Evolutionary conservation across 2,113 vertebrate species (phyloP).

Genomic region (Pachypanchax playfairii): DNA sequence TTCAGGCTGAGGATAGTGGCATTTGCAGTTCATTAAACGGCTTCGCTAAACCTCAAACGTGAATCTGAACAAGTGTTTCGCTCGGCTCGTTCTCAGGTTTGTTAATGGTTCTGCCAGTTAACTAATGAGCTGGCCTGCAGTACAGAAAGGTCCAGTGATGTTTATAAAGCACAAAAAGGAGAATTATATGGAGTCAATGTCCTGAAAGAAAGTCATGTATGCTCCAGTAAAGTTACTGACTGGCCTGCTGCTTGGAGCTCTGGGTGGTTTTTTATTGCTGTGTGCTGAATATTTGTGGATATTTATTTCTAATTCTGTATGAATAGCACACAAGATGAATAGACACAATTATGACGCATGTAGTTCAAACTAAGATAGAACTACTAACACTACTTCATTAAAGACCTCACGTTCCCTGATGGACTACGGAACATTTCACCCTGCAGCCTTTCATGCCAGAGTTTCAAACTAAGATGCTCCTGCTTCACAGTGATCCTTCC

Average conservation of each 20-base stretch:
- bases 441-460: too few species aligned
- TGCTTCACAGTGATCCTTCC: too few species aligned
- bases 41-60: slow-evolving; percentile 47
- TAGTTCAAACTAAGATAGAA: neutral
- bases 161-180: slow-evolving; percentile 39
- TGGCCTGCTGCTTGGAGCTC: slow-evolving; percentile 5
- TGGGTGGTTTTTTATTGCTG: slow-evolving; percentile 5
- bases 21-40: slow-evolving; percentile 48
- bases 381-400: too few species aligned
- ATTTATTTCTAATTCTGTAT: neutral
- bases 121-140: slow-evolving; percentile 52
- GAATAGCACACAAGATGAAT: neutral
- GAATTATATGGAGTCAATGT: slow-evolving; percentile 26
- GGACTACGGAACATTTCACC: too few species aligned
- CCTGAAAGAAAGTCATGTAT: slow-evolving; percentile 25
- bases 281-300: slow-evolving; percentile 1
- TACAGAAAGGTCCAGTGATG: slow-evolving; percentile 32
- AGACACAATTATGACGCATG: neutral
- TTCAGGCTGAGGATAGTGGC: slow-evolving; percentile 3
- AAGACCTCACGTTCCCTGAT: too few species aligned
- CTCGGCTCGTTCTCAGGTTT: slow-evolving; percentile 39
- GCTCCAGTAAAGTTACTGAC: slow-evolving; percentile 25
- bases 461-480: too few species aligned
- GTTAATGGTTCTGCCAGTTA: slow-evolving; percentile 49
- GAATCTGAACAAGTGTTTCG: slow-evolving; percentile 45